A percentile compares a stretch with the other conserved stretches of the same genome.
Conservation (phyloP, 2,888 invertebrate species). For the Octonoba sinensis region DNA sequence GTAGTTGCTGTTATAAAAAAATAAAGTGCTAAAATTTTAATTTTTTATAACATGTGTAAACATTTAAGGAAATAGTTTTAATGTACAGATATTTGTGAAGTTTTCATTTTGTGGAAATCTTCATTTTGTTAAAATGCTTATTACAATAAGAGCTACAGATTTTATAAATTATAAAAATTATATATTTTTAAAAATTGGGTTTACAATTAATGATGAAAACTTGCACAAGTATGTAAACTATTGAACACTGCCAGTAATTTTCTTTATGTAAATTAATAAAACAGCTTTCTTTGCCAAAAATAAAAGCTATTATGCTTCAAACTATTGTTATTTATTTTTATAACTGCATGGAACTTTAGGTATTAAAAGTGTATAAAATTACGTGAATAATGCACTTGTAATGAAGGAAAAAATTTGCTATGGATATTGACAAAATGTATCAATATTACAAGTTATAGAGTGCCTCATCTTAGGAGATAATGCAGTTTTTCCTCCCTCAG, state of each 20-base stretch:
- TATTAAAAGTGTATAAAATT: background rate
- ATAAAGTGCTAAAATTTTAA: constrained; percentile 43
- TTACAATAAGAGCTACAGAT: constrained; percentile 21
- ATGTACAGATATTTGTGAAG: constrained; percentile 46
- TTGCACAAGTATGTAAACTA: constrained; percentile 43
- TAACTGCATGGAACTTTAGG: background rate
- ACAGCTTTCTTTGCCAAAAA: constrained; percentile 47
- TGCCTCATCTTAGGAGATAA: too few relatives aligned
- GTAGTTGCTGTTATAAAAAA: constrained; percentile 52
- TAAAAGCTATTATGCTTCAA: constrained; percentile 46
- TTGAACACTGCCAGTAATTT: constrained; percentile 53
- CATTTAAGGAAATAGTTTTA: constrained; percentile 2
- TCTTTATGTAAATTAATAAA: constrained; percentile 42
- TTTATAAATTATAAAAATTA: constrained; percentile 35
- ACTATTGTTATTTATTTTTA: background rate
- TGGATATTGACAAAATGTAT: background rate
- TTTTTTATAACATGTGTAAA: constrained; percentile 44
- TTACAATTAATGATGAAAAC: constrained; percentile 26
- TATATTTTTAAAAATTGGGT: constrained; percentile 41
- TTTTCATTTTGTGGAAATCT: constrained; percentile 31
- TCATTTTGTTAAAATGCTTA: constrained; percentile 37
- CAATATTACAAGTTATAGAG: background rate
- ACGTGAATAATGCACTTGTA: background rate
- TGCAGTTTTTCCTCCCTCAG: too few relatives aligned
- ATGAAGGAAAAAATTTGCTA: background rate